These are phyloP conservation scores for Penaeus vannamei DNA, from an alignment of 1,140 invertebrate genomes.

Conservation along the genomic window DNA sequence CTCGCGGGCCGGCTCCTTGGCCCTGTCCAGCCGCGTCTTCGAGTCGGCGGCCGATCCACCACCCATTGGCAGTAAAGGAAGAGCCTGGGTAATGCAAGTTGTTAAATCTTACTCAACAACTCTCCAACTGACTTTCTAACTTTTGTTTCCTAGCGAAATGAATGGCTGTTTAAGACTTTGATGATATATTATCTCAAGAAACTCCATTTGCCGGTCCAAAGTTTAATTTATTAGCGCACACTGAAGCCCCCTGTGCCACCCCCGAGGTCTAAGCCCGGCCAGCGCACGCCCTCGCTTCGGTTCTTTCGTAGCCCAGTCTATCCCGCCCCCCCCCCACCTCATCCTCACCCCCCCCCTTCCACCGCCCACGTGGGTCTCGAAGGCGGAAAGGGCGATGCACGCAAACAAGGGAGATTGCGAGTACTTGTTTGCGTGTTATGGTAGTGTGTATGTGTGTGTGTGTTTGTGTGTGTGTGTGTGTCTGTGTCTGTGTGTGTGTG, in stretches of 20 bases:
- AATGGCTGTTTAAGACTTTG: constrained; percentile 66
- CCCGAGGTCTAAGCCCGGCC: not conserved
- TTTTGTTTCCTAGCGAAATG: constrained; percentile 65
- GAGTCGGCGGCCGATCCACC: too few species aligned
- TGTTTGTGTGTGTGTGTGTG: too few species aligned
- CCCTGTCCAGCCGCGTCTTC: too few species aligned
- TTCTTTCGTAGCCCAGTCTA: not conserved
- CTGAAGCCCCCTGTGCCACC: constrained; percentile 39
- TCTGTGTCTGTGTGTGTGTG: too few species aligned
- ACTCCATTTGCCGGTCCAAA: constrained; percentile 65
- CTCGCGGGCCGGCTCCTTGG: not conserved
- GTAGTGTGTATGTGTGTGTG: too few species aligned
- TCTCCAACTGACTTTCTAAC: constrained; percentile 63
- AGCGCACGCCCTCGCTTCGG: not conserved
- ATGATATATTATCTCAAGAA: constrained; percentile 66
- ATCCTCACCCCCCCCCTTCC: too few species aligned
- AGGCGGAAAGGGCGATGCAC: too few species aligned
- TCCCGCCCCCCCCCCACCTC: too few species aligned
- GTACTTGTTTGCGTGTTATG: too few species aligned
- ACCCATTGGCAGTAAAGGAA: constrained; percentile 18
- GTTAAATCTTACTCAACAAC: constrained; percentile 63
- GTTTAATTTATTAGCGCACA: constrained; percentile 65
- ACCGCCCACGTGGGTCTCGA: too few species aligned
- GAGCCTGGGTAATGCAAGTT: constrained; percentile 43
- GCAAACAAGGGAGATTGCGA: too few species aligned